Conservation (phyloP, 1,140 invertebrate genomes). For the Fopius arisanus region DNA sequence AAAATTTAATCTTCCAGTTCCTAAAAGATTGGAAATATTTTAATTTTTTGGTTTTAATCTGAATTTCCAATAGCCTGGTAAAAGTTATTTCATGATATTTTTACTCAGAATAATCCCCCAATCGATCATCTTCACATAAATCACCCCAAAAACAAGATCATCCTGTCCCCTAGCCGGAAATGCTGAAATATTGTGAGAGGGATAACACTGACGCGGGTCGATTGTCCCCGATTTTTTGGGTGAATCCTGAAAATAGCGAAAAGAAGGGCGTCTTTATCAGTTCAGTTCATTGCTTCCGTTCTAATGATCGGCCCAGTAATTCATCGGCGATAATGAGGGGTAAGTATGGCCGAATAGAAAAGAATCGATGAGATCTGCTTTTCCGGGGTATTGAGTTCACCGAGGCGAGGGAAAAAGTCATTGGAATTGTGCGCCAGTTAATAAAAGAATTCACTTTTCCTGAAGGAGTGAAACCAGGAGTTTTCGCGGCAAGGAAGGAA, state of each 20-base stretch:
- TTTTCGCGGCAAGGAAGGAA: neutral
- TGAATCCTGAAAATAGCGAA: no score
- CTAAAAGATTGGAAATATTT: no score
- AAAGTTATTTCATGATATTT: no score
- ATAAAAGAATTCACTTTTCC: constrained; percentile 19
- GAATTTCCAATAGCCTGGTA: no score
- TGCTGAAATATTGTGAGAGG: no score
- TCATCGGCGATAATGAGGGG: constrained; percentile 31
- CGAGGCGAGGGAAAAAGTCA: neutral
- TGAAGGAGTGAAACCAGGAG: neutral
- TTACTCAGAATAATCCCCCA: no score
- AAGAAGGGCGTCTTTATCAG: neutral
- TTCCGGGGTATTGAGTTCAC: neutral
- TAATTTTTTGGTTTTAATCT: no score
- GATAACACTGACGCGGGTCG: no score
- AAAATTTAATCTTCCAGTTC: no score
- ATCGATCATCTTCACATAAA: no score
- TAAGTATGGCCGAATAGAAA: neutral
- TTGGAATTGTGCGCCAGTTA: neutral
- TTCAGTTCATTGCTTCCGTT: constrained; percentile 32
- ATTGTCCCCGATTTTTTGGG: neutral
- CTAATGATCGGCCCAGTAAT: constrained; percentile 27
- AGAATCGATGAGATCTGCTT: neutral
- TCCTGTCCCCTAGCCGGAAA: no score
- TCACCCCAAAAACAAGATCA: no score